Evolutionary conservation across 2,888 invertebrate species (phyloP).

Genomic region (Philaethria dido): DNA sequence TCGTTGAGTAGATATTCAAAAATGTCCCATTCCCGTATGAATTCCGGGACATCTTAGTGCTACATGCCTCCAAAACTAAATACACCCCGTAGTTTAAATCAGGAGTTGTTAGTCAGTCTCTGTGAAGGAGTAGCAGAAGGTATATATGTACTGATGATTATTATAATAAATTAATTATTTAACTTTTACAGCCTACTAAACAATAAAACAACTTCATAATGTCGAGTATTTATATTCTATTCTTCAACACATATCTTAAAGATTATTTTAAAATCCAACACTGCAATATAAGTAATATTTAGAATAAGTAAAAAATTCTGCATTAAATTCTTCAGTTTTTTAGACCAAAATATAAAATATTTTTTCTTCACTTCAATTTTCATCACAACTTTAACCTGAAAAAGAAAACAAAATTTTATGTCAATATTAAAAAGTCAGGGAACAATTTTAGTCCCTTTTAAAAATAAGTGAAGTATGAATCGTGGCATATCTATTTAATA

Average conservation of each 20-base stretch:
- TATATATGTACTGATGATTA: no score
- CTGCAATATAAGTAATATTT: neutral
- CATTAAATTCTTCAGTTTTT: neutral
- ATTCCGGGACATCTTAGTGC: no score
- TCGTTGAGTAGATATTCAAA: no score
- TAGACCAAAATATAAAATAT: neutral
- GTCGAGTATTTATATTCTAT: slow-evolving; percentile 27
- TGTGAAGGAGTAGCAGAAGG: no score
- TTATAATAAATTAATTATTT: neutral
- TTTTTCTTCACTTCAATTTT: neutral
- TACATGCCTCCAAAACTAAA: no score
- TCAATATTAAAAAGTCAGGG: no score
- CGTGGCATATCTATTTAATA: no score
- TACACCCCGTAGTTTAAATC: no score
- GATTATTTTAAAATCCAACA: neutral
- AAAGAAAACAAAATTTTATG: neutral
- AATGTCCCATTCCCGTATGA: no score
- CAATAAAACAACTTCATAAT: slow-evolving; percentile 19
- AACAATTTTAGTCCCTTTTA: no score
- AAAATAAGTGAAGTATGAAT: no score
- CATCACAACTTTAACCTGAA: neutral
- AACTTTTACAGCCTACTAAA: neutral
- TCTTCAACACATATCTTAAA: neutral
- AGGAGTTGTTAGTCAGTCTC: no score
- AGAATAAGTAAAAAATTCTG: neutral